phyloP scores from a whole-genome alignment of 1,140 invertebrate species.

The Euura saliciscinereae region DNA sequence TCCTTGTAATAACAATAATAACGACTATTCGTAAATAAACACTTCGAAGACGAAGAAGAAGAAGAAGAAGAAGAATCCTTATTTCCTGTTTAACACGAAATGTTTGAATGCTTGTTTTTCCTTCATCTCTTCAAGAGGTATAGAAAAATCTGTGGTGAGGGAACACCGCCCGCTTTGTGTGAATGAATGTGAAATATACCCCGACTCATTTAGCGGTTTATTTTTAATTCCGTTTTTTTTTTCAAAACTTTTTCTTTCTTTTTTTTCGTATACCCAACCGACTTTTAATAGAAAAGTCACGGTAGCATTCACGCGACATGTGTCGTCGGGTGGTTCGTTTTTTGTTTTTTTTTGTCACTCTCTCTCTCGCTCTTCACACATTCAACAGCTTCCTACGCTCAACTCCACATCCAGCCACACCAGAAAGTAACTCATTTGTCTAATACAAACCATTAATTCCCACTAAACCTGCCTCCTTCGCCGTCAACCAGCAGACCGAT shows the following conservation, averaged over 20 bases:
- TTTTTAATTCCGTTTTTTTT: background rate
- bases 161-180: background rate
- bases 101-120: no score
- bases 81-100: no score
- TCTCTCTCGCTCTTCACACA: background rate
- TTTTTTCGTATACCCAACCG: no score
- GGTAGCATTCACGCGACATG: conserved; percentile 3
- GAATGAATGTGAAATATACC: background rate
- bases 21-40: no score
- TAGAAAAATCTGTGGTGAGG: no score
- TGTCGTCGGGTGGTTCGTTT: background rate
- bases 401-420: background rate
- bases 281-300: background rate
- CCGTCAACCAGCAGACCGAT: conserved; percentile 6
- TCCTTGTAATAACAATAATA: no score
- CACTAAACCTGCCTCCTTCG: conserved; percentile 10
- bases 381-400: background rate
- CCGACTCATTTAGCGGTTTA: background rate
- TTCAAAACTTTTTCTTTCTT: background rate
- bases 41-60: no score
- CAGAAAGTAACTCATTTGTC: conserved; percentile 11
- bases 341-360: background rate
- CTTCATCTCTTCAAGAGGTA: no score
- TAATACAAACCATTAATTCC: conserved; percentile 15
- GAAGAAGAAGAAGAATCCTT: no score